Evolutionary conservation across 2,888 invertebrate genomes (phyloP), one percentile per base, ranked within the genome.

Genomic region (Ametastegia equiseti): DNA sequence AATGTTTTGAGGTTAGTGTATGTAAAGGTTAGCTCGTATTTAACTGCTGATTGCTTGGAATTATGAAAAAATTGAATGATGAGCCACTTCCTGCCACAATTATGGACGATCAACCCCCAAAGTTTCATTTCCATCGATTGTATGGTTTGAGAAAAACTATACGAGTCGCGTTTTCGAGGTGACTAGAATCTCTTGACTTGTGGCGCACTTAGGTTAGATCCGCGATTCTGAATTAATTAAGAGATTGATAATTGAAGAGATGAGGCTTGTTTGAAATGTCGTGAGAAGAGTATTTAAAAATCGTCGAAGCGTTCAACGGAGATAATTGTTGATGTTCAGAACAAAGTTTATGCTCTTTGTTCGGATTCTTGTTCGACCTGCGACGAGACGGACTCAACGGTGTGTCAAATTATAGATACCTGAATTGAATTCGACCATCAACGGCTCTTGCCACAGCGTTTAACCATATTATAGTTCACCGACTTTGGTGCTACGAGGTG

Each of bases 351-450:
- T 36, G 33, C 54, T 54, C 75, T 54, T 75, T 75, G 54, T 75
- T 54, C 75, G 54, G 71, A 11, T 54, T 23, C 19, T 33, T 23
- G 54, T 54, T 54, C 30, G 19, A 50, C 7, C 45, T 5, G 33
- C 54, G 75, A 75, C 36, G 54, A 45, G 15, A 54, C 54, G n/a
- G 54, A 33, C 54, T 75, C 36, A 75, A 75, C 75, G 75, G 75
- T 75, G 50, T 75, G 75, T 75, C 75, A 54, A 54, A 75, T 75
- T 75, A 75, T 75, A 75, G 75, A 54, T 75, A 36, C 54, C 36
- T 36, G 50, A 75, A 75, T 75, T 75, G 54, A 75, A 75, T 75
- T 33, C 36, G 50, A 75, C 33, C 33, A 33, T 75, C 30, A 54
- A 75, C 33, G 75, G 75, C 75, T 75, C 36, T 33, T 75, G 50